Percentiles rank a stretch among this genome's conserved stretches.
Evolutionary conservation across 1,140 invertebrate genomes (phyloP).

Genomic region (Anoplophora glabripennis): DNA sequence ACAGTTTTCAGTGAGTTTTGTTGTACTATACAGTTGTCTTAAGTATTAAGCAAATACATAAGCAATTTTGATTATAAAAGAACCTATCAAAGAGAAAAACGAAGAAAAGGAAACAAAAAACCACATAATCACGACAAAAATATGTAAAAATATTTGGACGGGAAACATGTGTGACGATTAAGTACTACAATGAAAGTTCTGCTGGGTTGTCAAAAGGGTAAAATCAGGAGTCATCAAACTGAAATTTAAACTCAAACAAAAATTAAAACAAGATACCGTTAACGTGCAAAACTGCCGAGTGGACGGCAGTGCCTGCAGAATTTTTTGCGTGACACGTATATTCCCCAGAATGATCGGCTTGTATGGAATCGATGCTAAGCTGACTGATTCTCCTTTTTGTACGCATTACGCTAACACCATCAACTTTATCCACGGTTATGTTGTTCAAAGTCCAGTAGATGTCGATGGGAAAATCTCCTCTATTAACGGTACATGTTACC

Average conservation of each 20-base stretch:
- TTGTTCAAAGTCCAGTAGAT: constrained; percentile 59
- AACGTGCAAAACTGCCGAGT: constrained; percentile 65
- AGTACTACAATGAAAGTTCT: too few species aligned
- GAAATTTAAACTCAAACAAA: neutral
- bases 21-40: too few species aligned
- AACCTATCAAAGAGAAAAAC: too few species aligned
- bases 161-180: too few species aligned
- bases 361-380: constrained; percentile 66
- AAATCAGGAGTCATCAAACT: neutral
- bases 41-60: too few species aligned
- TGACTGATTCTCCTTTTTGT: constrained; percentile 56
- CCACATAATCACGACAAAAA: too few species aligned
- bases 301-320: constrained; percentile 61
- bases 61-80: too few species aligned
- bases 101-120: too few species aligned
- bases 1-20: too few species aligned
- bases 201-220: constrained; percentile 57
- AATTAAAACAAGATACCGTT: constrained; percentile 58
- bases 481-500: constrained; percentile 71
- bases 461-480: constrained; percentile 66
- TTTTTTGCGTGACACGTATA: constrained; percentile 73
- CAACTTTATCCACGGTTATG: constrained; percentile 46
- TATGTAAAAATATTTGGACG: too few species aligned
- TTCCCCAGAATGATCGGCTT: constrained; percentile 65
- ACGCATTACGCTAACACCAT: constrained; percentile 52